Percentiles rank a stretch among this genome's conserved stretches.
phyloP scores from a whole-genome alignment of 1,140 invertebrate species.

The Drosophila arawakana region DNA sequence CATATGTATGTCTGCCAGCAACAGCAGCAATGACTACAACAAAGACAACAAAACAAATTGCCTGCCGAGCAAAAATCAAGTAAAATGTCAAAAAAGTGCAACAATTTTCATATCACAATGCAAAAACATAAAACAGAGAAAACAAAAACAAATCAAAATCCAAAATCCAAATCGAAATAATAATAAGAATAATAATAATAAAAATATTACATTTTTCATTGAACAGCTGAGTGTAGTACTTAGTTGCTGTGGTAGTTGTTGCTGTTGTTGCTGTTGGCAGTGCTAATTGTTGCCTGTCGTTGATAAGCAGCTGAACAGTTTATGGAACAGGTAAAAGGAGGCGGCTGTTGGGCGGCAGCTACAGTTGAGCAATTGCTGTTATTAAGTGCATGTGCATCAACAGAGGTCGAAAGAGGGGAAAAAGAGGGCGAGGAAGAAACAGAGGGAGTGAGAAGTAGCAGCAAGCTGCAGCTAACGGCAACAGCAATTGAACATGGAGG shows the following conservation, averaged over 20 bases:
- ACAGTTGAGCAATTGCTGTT: slow-evolving; percentile 23
- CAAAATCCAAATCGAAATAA: background rate
- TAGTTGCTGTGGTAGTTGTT: background rate
- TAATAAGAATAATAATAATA: slow-evolving; percentile 7
- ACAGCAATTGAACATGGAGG: background rate
- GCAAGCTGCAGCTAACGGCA: background rate
- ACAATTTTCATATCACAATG: slow-evolving; percentile 52
- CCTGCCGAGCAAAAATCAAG: slow-evolving; percentile 59
- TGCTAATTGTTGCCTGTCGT: slow-evolving; percentile 55
- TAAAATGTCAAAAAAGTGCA: slow-evolving; percentile 69
- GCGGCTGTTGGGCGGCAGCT: background rate
- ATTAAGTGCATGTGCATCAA: slow-evolving; percentile 34
- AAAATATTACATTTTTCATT: slow-evolving; percentile 35
- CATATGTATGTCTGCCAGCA: slow-evolving; percentile 58
- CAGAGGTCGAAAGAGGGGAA: background rate
- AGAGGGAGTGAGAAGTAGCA: background rate
- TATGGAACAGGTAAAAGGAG: slow-evolving; percentile 1
- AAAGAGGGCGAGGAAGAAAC: background rate
- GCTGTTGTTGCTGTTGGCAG: slow-evolving; percentile 29
- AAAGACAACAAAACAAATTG: slow-evolving; percentile 57
- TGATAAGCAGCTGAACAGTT: slow-evolving; percentile 49
- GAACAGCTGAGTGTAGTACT: background rate
- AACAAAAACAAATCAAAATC: slow-evolving; percentile 9
- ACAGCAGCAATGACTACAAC: slow-evolving; percentile 14
- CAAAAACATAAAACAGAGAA: slow-evolving; percentile 8